Conservation (phyloP, 2,797 vertebrate species). For the Bradypodion ventrale region DNA sequence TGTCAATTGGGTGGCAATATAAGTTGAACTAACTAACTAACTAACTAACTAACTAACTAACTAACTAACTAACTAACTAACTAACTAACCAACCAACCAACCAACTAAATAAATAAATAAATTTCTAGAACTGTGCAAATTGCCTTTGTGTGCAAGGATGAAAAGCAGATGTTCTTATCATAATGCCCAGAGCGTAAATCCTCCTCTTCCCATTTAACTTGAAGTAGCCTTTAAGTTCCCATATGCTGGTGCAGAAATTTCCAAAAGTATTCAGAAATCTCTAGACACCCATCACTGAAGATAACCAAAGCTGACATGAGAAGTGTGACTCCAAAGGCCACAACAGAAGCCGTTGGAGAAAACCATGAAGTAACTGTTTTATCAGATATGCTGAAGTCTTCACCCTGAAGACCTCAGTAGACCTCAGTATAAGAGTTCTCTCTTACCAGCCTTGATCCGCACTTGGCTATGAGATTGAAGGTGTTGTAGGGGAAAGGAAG, state of each 20-base stretch:
- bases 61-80: too few relatives aligned
- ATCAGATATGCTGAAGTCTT: neutral
- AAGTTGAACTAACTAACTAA: too few relatives aligned
- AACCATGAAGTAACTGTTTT: slow-evolving; percentile 2
- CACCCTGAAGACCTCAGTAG: rapidly evolving
- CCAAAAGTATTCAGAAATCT: neutral
- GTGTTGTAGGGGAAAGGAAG: slow-evolving; percentile 46
- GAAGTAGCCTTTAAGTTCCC: neutral
- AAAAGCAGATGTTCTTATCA: neutral
- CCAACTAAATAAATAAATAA: too few relatives aligned
- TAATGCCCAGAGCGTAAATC: neutral
- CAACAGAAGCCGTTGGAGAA: neutral
- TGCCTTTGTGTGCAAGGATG: neutral
- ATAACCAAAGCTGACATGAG: neutral
- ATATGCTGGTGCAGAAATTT: neutral
- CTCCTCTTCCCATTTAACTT: neutral
- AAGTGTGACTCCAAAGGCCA: rapidly evolving
- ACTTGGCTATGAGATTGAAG: neutral
- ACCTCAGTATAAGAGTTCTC: neutral
- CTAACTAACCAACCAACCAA: too few relatives aligned
- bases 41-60: too few relatives aligned
- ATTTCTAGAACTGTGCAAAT: neutral
- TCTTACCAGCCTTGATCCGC: neutral
- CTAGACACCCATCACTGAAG: slow-evolving; percentile 4
- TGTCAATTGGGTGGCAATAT: too few relatives aligned